Evolutionary conservation across 1,140 invertebrate species (phyloP), one percentile per base, ranked within the genome.

Genomic region (Calliopsis andreniformis): DNA sequence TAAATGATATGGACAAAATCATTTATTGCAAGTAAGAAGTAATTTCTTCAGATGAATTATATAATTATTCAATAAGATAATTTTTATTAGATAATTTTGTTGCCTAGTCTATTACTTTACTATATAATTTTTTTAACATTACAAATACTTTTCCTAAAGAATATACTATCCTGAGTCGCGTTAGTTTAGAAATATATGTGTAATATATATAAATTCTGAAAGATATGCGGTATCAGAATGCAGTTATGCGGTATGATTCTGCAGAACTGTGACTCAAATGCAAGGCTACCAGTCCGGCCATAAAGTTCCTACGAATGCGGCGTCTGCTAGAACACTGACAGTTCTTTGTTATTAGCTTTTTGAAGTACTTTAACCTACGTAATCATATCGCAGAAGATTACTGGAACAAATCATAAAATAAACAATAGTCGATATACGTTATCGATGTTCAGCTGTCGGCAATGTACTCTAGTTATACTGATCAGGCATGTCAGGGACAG

Each of bases 231-330:
- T 51, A 51, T 51, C 7, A 7, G 8, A 20, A 20, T 8, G 47
- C 49, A 51, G 49, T 18, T 51, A 51, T 51, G 49, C 49, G 25
- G 49, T 51, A n/a, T n/a, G n/a, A n/a, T 51, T 23, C 3, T 51
- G 7, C 7, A 8, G 7, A 43, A 43, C 42, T 43, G 6, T 55
- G 42, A 14, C 1, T 18, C 39, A 55, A 14, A 12, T 43, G 18
- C 42, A 76, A 49, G 3, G 42, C n/a, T 68, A 18, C 66, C n/a
- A 69, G 12, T 49, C 28, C 35, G 28, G 42, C 12, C 4, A n/a
- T 20, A 69, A 69, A 53, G 43, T 77, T 77, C 67, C 75, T 77
- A 77, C 20, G 45, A 77, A 70, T 70, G 64, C 55, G 67, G 75
- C 67, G 75, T 77, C 75, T 77, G 75, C 75, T 71, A 70, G 58